Percentiles rank a stretch among this genome's conserved stretches.
Evolutionary conservation across 2,888 invertebrate species (phyloP).

Genomic region (Clitarchus hookeri): DNA sequence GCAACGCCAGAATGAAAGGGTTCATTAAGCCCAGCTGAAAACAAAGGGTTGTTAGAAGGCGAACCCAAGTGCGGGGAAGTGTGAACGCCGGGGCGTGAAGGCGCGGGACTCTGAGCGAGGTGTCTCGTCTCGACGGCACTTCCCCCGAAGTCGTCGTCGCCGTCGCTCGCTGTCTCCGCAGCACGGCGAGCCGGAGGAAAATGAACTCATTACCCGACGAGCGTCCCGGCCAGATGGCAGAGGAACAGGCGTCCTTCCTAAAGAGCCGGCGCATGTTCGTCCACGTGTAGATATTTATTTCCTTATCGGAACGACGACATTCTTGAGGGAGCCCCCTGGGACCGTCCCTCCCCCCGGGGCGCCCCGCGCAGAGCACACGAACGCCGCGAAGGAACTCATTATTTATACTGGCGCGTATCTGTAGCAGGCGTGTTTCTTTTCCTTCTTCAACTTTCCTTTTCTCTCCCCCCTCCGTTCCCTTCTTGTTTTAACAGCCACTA

Average conservation of each 20-base stretch:
- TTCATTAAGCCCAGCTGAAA: too few relatives aligned
- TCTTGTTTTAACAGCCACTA: background rate
- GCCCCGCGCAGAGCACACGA: too few relatives aligned
- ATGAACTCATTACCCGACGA: background rate
- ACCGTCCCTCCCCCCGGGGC: too few relatives aligned
- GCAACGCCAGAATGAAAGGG: too few relatives aligned
- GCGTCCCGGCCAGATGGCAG: background rate
- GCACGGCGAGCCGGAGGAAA: background rate
- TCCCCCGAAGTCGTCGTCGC: background rate
- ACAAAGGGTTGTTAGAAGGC: too few relatives aligned
- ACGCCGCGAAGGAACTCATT: background rate
- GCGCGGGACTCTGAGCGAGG: too few relatives aligned
- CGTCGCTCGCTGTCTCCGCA: background rate
- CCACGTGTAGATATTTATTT: conserved; percentile 22
- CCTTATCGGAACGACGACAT: conserved; percentile 22
- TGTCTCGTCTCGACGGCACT: too few relatives aligned
- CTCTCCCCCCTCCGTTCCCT: background rate
- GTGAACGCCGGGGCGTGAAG: too few relatives aligned
- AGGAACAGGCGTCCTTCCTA: background rate
- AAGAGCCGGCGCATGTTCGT: conserved; percentile 2
- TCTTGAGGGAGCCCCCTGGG: background rate
- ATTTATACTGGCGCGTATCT: background rate
- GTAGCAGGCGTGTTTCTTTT: background rate
- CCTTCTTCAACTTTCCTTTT: too few relatives aligned
- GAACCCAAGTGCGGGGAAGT: too few relatives aligned